Base-by-base conservation (phyloP, 2,888 invertebrate genomes). In the Calliphora vomitoria region DNA sequence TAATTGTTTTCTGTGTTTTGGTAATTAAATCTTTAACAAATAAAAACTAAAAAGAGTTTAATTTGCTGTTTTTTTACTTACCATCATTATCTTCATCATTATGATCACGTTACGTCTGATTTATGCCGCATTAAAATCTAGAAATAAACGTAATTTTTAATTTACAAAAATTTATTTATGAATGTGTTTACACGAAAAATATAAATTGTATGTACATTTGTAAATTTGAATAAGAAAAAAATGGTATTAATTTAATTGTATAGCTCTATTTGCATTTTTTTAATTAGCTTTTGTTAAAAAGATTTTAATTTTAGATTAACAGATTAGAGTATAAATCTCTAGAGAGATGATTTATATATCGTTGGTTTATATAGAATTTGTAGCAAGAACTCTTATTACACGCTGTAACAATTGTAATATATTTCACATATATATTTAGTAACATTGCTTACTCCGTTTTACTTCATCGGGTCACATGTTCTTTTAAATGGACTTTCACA, bases 1-100 rank as follows among this genome's bases (percentile, higher is more conserved):
- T 81, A 69, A 80, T 62, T 68, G 50, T 55, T 62, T 85, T 82
- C 41, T 82, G 75, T 69, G 79, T 74, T 41, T 25, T 79, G 50
- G 55, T 68, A 74, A 74, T 64, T 58, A 80, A 74, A 72, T 64
- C 10, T 35, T 72, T 25, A 41, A 35, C 6, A 82, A 60, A 47
- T 31, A 38, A 20, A 18, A 20, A 66, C 53, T 60, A 53, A 74
- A 25, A 69, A 53, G 60, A 75, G 68, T 71, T 68, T 76, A n/a
- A 53, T 69, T 55, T 20, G 4, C 8, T 3, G 50, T 76, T 60
- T 20, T 64, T 68, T 69, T 76, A 53, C 60, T 78, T 86, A 72
- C 58, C 75, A 68, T 66, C 50, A 62, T 13, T 58, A 44, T 68
- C 55, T 68, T 18, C 20, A 60, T 44, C 31, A 62, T 69, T 50